Conservation (phyloP, 2,113 vertebrate genomes). For the Sylvietta virens region DNA sequence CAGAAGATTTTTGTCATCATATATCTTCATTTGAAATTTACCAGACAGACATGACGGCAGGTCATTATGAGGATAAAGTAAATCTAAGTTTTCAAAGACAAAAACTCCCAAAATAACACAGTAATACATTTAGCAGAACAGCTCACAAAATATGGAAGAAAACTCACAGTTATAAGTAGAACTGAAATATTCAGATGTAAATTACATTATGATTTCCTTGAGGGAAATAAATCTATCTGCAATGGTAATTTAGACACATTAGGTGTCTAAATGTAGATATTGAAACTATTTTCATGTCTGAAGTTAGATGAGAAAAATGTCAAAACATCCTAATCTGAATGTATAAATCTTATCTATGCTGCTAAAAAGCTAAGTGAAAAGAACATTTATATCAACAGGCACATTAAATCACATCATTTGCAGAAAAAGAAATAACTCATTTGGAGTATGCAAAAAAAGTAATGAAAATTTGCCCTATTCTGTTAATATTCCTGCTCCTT, state of each 20-base stretch:
- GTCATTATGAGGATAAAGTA: neutral
- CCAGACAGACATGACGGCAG: neutral
- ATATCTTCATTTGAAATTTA: neutral
- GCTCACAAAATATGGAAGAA: neutral
- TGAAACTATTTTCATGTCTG: neutral
- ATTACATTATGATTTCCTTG: neutral
- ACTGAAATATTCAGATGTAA: neutral
- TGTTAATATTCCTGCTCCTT: neutral
- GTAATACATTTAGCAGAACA: neutral
- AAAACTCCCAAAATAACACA: rapidly evolving
- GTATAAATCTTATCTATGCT: neutral
- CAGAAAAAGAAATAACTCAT: neutral
- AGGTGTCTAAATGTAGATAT: neutral
- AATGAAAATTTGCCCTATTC: neutral
- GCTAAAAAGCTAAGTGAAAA: neutral
- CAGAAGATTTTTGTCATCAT: neutral
- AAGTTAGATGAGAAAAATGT: neutral
- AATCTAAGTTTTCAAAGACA: neutral
- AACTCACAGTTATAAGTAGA: neutral
- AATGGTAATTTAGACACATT: neutral
- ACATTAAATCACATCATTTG: neutral
- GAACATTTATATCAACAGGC: neutral
- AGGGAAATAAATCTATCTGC: neutral
- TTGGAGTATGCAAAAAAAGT: neutral
- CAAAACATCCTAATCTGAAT: neutral